Evolutionary conservation across 1,140 invertebrate genomes (phyloP).

Genomic region (Stegodyphus dumicola): DNA sequence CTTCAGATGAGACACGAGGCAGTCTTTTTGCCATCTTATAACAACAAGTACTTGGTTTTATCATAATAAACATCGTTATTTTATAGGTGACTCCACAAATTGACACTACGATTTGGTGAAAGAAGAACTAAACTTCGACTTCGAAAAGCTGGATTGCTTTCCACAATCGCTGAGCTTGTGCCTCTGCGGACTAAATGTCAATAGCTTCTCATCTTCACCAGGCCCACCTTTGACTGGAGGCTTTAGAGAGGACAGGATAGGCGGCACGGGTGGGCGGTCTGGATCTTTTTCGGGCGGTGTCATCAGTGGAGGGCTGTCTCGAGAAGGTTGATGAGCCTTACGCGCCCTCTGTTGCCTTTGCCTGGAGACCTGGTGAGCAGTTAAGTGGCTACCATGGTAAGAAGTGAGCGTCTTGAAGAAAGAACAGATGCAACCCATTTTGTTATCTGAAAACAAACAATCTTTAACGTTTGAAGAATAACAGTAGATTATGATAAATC

Average conservation of each 20-base stretch:
- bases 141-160: conserved; percentile 50
- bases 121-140: conserved; percentile 43
- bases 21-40: too few relatives aligned
- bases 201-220: conserved; percentile 29
- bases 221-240: background rate
- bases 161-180: conserved; percentile 50
- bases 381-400: conserved; percentile 61
- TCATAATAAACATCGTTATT: too few relatives aligned
- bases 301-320: conserved; percentile 30
- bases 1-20: too few relatives aligned
- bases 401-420: conserved; percentile 62
- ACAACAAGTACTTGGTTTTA: too few relatives aligned
- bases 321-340: conserved; percentile 24
- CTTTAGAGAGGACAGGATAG: background rate
- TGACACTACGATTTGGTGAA: conserved; percentile 40
- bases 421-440: conserved; percentile 61
- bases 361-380: conserved; percentile 49
- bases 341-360: conserved; percentile 56
- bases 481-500: too few relatives aligned
- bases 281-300: conserved; percentile 40
- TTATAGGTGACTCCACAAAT: background rate
- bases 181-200: conserved; percentile 42
- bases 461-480: too few relatives aligned
- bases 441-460: too few relatives aligned
- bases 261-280: background rate